Base-by-base conservation (phyloP, 2,797 vertebrate genomes). In the Tapera naevia region DNA sequence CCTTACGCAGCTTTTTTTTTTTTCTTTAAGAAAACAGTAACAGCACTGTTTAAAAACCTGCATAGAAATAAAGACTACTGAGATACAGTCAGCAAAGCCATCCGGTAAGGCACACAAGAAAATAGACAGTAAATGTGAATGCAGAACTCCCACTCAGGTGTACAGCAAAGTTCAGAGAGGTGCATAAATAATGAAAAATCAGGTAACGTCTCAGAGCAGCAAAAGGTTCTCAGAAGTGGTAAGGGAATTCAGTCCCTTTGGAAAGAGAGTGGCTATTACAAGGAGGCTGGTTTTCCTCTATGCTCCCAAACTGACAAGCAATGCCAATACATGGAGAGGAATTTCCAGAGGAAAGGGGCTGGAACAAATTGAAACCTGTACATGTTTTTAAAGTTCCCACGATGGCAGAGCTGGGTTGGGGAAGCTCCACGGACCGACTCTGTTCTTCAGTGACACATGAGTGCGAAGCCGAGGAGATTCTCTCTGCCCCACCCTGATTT, bases 101-200 rank as follows among this genome's bases (percentile, higher is more conserved):
- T 98, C 97, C 97, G 94, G 75, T 98, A 98, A 98, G 97, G 98
- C 98, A 97, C 98, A 98, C 98, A 98, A 98, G 98, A 98, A 97
- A 98, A 97, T 98, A 98, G 97, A 98, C 98, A 98, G 98, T 97
- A 98, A 99, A 99, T 98, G 98, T 98, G 98, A 97, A 97, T 97
- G 97, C 96, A 97, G 97, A 98, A 98, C 98, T 98, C 98, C 98
- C 97, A 95, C 96, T 95, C 96, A 28, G 88, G 97, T 95, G 94
- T 97, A 98, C 98, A 98, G 98, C 98, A 98, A 98, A 98, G 97
- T 96, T 98, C 97, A 97, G 96, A 96, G 91, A 97, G 95, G 98
- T 98, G 98, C 97, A 98, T 97, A 98, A 97, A 96, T 88, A 92
- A 95, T 50, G 89, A 96, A 57, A 73, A 83, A 95, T 82, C 97